Base-by-base conservation (phyloP, 2,113 vertebrate genomes). In the Asarcornis scutulata region DNA sequence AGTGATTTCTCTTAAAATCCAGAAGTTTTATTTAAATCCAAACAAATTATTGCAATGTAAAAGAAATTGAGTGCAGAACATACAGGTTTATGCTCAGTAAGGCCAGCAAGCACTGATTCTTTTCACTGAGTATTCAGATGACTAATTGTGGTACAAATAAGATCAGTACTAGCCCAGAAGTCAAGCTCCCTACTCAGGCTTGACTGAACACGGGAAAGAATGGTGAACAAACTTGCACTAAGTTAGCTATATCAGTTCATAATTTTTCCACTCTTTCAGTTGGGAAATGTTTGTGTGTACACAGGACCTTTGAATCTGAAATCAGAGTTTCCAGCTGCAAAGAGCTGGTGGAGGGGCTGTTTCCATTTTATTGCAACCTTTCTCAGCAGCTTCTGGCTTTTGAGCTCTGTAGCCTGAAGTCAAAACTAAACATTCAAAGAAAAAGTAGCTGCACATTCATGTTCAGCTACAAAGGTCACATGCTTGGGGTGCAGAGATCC, bases 341-440 rank as follows among this genome's bases (percentile, higher is more conserved):
- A 2, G 62, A 62, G 40, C 2, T 76, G n/a, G 36, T 46, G 17
- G 59, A 85, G 59, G 56, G n/a, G 40, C 26, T 85, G 63, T 77
- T 87, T 80, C 25, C 32, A 44, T 88, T 93, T 56, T 29, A 68
- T 21, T 32, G 12, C 38, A 87, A 90, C 14, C 8, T 50, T 86
- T 75, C 68, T 75, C 56, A 62, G 82, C 38, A 48, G 48, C 44
- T 86, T 40, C 71, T 86, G 75, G 25, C 36, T 85, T 92, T 74
- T 74, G 29, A 88, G n/a, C 50, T 34, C 27, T 40, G 50, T 88
- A 94, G 93, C 91, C 82, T 83, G 40, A 89, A 95, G 93, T 79
- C 59, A 95, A 95, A 89, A 89, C 27, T 63, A 81, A 69, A 44
- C 69, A 63, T 93, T 93, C 59, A 95, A 88, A 95, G 71, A 69